Percentiles rank a stretch among this genome's conserved stretches.
Conservation (phyloP, 1,140 invertebrate genomes). For the Rhopalosiphum maidis region DNA sequence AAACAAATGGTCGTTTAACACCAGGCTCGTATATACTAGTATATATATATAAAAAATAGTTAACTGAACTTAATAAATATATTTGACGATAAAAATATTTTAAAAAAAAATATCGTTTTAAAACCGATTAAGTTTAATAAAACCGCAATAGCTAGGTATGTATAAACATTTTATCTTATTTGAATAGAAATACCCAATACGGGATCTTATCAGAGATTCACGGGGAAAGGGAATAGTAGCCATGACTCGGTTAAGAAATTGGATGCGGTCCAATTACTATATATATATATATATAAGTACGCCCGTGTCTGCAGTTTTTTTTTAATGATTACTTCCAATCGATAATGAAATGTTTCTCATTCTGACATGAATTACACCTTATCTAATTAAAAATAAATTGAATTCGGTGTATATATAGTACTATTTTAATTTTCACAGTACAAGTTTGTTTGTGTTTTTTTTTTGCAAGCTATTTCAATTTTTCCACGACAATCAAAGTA, state of each 20-base stretch:
- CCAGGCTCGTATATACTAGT: no score
- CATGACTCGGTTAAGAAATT: constrained; percentile 26
- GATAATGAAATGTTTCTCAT: constrained; percentile 10
- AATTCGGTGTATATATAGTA: not conserved
- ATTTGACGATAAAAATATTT: not conserved
- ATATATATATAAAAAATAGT: no score
- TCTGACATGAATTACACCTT: not conserved
- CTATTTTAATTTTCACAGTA: not conserved
- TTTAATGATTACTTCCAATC: constrained; percentile 1
- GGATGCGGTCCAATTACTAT: constrained; percentile 32
- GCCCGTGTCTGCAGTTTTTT: not conserved
- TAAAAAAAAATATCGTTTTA: not conserved
- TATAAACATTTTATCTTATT: not conserved
- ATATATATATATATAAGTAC: not conserved
- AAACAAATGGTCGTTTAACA: no score
- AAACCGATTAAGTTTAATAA: not conserved
- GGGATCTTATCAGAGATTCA: not conserved
- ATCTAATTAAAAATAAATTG: constrained; percentile 42
- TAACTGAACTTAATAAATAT: not conserved
- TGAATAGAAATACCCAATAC: not conserved
- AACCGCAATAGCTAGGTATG: not conserved
- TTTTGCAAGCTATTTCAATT: not conserved
- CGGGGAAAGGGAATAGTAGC: not conserved
- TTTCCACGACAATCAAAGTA: constrained; percentile 3
- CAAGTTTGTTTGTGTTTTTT: not conserved